Conservation (phyloP, 2,113 vertebrate genomes). For the Ahaetulla prasina region DNA sequence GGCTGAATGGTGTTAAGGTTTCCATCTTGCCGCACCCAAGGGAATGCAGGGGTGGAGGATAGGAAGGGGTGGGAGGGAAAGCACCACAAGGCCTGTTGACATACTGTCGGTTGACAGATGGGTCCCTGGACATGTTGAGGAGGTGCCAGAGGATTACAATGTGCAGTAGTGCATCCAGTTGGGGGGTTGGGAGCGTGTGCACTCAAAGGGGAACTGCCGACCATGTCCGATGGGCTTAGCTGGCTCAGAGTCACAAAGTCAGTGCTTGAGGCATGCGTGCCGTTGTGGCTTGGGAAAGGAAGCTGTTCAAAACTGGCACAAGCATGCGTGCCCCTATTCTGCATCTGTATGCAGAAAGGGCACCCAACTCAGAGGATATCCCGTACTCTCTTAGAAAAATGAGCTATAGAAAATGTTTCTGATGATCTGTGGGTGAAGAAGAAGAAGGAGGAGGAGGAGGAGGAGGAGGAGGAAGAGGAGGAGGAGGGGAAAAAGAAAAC, state of each 20-base stretch:
- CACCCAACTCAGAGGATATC: neutral
- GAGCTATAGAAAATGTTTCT: neutral
- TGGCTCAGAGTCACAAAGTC: neutral
- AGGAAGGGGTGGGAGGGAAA: neutral
- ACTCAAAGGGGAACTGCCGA: neutral
- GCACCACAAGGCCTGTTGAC: neutral
- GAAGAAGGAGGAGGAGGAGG: neutral
- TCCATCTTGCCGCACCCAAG: neutral
- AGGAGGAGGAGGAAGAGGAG: neutral
- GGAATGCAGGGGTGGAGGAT: neutral
- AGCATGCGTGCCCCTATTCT: neutral
- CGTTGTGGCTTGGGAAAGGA: neutral
- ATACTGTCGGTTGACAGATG: constrained; percentile 16
- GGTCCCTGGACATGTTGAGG: neutral
- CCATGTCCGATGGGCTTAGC: neutral
- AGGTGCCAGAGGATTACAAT: constrained; percentile 20
- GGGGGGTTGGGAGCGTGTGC: neutral
- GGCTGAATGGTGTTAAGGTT: neutral
- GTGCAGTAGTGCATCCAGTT: neutral
- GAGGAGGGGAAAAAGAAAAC: neutral
- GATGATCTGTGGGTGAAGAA: neutral
- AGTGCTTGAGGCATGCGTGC: neutral
- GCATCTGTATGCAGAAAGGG: neutral
- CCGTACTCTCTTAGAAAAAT: neutral
- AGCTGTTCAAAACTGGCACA: neutral